These are phyloP conservation scores for Calephelis virginiensis DNA, from an alignment of 1,140 invertebrate species.

Conservation along the genomic window DNA sequence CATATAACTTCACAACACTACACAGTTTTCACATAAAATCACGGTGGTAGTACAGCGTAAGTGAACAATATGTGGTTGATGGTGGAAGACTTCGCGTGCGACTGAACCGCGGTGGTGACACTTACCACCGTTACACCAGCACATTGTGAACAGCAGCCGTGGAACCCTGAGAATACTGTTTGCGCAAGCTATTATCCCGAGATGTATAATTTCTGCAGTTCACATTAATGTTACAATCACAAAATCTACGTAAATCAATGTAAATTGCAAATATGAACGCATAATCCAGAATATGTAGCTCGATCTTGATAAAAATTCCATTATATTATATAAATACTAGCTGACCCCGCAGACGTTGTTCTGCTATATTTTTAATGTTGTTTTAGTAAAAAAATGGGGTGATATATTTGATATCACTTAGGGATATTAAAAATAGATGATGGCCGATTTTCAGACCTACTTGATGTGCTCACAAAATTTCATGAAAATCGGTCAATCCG, in stretches of 20 bases:
- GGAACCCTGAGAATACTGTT: conserved; percentile 60
- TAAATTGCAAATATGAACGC: conserved; percentile 5
- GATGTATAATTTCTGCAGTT: conserved; percentile 6
- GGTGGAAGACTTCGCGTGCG: conserved; percentile 48
- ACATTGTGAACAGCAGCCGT: conserved; percentile 59
- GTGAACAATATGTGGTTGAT: conserved; percentile 45
- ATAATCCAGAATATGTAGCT: conserved; percentile 3
- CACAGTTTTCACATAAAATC: conserved; percentile 15
- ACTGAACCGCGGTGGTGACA: conserved; percentile 44
- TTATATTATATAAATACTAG: not conserved
- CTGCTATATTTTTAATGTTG: no score
- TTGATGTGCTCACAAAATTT: no score
- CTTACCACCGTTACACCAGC: conserved; percentile 59
- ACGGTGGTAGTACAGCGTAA: conserved; percentile 28
- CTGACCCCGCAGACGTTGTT: no score
- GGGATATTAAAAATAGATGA: not conserved
- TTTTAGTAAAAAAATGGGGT: no score
- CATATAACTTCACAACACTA: conserved; percentile 14
- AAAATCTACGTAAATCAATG: conserved; percentile 12
- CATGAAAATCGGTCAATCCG: no score
- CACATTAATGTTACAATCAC: conserved; percentile 13
- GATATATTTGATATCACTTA: not conserved
- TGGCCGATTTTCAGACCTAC: no score
- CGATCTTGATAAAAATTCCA: not conserved
- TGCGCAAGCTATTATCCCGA: conserved; percentile 66